These are phyloP conservation scores for Dasyornis broadbenti DNA, from an alignment of 2,113 vertebrate genomes.

Conservation along the genomic window DNA sequence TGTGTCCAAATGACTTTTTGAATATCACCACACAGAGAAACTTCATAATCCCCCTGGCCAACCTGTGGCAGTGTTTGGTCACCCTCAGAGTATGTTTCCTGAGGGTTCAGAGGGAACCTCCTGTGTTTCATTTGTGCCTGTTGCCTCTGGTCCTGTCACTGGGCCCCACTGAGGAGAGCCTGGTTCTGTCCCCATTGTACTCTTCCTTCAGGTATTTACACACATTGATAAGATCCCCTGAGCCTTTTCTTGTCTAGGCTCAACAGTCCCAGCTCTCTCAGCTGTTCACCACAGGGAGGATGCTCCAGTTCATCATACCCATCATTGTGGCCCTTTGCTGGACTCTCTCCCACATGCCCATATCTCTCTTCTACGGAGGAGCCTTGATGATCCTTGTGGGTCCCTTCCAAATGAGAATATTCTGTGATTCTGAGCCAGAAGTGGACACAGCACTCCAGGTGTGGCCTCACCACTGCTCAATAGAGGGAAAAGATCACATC, in stretches of 20 bases:
- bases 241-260: neutral
- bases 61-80: neutral
- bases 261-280: neutral
- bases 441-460: neutral
- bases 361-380: neutral
- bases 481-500: neutral
- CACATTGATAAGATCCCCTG: neutral
- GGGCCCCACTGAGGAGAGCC: neutral
- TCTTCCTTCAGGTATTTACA: neutral
- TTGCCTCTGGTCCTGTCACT: neutral
- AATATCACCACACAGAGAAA: neutral
- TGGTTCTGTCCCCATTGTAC: neutral
- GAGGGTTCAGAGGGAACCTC: neutral
- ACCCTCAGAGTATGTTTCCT: neutral
- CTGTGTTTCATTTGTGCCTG: neutral
- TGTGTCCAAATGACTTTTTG: neutral
- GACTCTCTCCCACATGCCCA: neutral
- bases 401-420: neutral
- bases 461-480: neutral
- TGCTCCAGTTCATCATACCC: neutral
- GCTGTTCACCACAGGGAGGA: neutral
- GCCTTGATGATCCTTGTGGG: neutral
- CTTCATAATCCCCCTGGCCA: neutral
- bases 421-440: neutral
- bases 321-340: fast-evolving